phyloP scores from a whole-genome alignment of 2,113 vertebrate species.

The Sphyrna mokarran region DNA sequence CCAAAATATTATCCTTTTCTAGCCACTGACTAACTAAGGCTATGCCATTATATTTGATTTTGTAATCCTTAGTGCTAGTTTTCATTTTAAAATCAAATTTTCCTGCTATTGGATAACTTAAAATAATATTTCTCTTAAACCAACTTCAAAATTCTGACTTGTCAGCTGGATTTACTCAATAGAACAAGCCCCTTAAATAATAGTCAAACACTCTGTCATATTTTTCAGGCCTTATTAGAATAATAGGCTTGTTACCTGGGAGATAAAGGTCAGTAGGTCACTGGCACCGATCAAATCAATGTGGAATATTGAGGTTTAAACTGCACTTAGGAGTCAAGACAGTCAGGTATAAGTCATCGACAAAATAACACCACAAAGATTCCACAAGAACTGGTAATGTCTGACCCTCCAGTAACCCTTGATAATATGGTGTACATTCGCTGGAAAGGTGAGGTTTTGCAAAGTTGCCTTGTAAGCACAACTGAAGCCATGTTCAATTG shows the following conservation, averaged over 20 bases:
- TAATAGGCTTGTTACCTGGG: neutral
- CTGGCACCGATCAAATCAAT: neutral
- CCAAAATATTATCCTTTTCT: neutral
- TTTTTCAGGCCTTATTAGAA: neutral
- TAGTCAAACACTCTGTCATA: neutral
- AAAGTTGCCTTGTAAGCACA: neutral
- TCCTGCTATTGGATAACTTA: neutral
- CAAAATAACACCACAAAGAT: constrained; percentile 16
- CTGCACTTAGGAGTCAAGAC: neutral
- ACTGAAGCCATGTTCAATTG: neutral
- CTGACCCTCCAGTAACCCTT: neutral
- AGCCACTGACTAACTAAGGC: neutral
- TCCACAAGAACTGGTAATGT: constrained; percentile 17
- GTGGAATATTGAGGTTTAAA: neutral
- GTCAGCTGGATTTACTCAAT: neutral
- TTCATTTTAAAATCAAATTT: neutral
- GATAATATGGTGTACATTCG: neutral
- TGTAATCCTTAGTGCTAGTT: neutral
- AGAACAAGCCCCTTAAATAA: neutral
- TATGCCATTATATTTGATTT: neutral
- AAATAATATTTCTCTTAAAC: neutral
- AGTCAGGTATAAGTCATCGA: neutral
- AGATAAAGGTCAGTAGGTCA: neutral
- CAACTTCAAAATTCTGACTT: neutral
- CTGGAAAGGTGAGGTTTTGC: neutral